A percentile compares a stretch with the other conserved stretches of the same genome.
Evolutionary conservation across 2,113 vertebrate genomes (phyloP).

Genomic region (Percina caprodes): DNA sequence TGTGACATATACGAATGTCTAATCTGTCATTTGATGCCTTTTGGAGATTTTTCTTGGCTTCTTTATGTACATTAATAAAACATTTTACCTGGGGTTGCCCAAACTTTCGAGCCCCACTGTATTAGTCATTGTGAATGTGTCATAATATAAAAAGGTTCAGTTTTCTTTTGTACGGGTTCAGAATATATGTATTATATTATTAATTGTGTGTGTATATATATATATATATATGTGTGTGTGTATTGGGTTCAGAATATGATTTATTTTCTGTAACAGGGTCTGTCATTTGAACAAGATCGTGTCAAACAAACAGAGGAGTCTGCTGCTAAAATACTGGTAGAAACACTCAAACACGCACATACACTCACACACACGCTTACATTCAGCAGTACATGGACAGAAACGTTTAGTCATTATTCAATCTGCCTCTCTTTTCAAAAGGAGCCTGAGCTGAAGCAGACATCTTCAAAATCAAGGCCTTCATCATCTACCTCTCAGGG

Average conservation of each 20-base stretch:
- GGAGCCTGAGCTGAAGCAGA: slow-evolving; percentile 49
- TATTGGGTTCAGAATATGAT: not conserved
- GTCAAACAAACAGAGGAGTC: slow-evolving; percentile 27
- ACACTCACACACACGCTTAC: not conserved
- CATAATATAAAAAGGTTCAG: not conserved
- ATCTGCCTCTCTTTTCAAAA: slow-evolving; percentile 33
- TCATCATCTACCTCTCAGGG: slow-evolving; percentile 32
- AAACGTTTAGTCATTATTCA: not conserved
- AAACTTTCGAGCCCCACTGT: too few relatives aligned
- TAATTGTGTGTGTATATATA: too few relatives aligned
- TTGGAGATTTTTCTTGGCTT: too few relatives aligned
- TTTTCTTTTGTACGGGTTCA: not conserved
- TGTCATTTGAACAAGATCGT: slow-evolving; percentile 22
- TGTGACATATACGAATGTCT: too few relatives aligned
- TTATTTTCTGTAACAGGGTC: not conserved
- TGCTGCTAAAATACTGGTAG: slow-evolving; percentile 55
- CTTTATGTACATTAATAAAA: too few relatives aligned
- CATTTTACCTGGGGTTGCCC: too few relatives aligned
- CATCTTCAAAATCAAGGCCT: slow-evolving; percentile 19
- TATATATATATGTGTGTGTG: too few relatives aligned
- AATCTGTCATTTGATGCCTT: too few relatives aligned
- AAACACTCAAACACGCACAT: slow-evolving; percentile 11
- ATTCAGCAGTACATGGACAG: not conserved
- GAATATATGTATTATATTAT: not conserved
- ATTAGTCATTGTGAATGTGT: not conserved